Evolutionary conservation across 1,140 invertebrate species (phyloP).

Genomic region (Aphaenogaster floridana): DNA sequence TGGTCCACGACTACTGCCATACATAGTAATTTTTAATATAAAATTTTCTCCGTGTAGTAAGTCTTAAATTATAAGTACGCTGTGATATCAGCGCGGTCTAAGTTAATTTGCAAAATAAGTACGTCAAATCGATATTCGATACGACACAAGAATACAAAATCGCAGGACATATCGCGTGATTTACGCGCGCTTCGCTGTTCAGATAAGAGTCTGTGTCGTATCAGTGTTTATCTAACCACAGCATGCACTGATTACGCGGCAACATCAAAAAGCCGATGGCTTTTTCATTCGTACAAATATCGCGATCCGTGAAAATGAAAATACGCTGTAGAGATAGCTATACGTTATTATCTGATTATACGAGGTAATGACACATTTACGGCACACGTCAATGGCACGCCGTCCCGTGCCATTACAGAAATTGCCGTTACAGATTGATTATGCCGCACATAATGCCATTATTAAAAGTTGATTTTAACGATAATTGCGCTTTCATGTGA

Average conservation of each 20-base stretch:
- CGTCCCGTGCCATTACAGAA: slow-evolving; percentile 19
- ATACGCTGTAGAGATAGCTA: slow-evolving; percentile 35
- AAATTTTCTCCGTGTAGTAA: not conserved
- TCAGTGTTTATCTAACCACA: slow-evolving; percentile 59
- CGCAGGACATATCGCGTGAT: slow-evolving; percentile 13
- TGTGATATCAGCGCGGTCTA: slow-evolving; percentile 30
- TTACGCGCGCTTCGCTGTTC: not conserved
- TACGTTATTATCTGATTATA: slow-evolving; percentile 57
- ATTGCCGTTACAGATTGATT: slow-evolving; percentile 40
- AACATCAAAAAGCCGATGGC: slow-evolving; percentile 65
- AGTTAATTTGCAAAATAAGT: slow-evolving; percentile 59
- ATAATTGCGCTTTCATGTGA: slow-evolving; percentile 10
- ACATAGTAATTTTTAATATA: no score
- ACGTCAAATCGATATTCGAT: not conserved
- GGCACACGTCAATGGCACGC: slow-evolving; percentile 29
- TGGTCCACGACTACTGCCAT: no score
- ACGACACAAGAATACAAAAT: not conserved
- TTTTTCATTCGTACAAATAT: slow-evolving; percentile 53
- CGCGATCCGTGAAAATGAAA: slow-evolving; percentile 41
- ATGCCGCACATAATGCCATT: not conserved
- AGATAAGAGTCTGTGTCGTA: slow-evolving; percentile 59
- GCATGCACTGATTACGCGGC: slow-evolving; percentile 68
- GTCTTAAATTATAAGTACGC: not conserved
- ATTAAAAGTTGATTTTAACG: slow-evolving; percentile 38
- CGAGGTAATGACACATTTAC: slow-evolving; percentile 54